Evolutionary conservation across 2,888 invertebrate genomes (phyloP), one percentile per base, ranked within the genome.

Genomic region (Nemotelus nigrinus): DNA sequence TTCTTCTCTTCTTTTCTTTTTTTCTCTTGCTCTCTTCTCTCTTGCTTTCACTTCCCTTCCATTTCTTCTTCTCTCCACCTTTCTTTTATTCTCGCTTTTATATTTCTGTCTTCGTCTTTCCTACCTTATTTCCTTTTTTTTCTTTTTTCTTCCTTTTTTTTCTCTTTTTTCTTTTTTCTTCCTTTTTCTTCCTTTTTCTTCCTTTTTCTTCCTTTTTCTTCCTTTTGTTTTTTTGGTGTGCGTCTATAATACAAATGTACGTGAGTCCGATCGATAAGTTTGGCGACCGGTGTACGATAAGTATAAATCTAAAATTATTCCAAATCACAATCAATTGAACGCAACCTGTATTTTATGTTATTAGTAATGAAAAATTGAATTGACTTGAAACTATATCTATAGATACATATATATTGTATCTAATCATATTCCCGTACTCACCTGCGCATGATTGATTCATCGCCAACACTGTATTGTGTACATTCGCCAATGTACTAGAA

Each of bases 371-470:
- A 25, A 25, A 25, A 25, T 25, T 25, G 25, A 25, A 25, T 25
- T 25, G 25, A 25, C 25, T 25, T 25, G 25, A 25, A 25, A 25
- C 25, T 25, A 25, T 25, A 25, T 25, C 25, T 25, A 25, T 25
- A 25, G 25, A 25, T 25, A 25, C 25, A 25, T 25, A 25, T 25
- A 25, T 25, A 25, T 25, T 25, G 25, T 25, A 25, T 25, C 25
- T 25, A 25, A 25, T 25, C 25, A 25, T 25, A 25, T 25, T 25
- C 25, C 25, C 25, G 25, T 25, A 25, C 25, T 1, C 48, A 48
- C 50, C 44, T 48, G 67, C 47, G 8, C 67, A 67, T 67, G 67
- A 67, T 67, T 67, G 67, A 67, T 67, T n/a, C 48, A 4, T 48
- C 47, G 25, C 25, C 25, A 25, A 3, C 67, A 67, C 41, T 6